Base-by-base conservation (phyloP, 2,113 vertebrate species). In the Erythrolamprus reginae region DNA sequence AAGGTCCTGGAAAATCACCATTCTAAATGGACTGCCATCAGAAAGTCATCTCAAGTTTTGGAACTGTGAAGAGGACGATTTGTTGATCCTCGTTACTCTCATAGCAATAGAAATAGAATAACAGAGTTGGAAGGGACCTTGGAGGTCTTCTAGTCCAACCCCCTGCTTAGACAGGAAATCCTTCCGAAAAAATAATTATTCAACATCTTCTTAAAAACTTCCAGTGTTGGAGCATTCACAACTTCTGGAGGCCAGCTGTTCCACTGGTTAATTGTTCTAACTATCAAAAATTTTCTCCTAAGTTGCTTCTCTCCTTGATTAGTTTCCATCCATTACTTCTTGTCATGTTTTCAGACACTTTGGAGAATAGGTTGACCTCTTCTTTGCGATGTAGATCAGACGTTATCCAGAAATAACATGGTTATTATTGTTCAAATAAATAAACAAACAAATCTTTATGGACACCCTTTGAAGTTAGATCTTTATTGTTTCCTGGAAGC, bases 41-140 rank as follows among this genome's bases (percentile, higher is more conserved):
- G 1, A 52, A 91, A 93, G 86, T 93, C 93, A 90, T 90, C 89
- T 90, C 89, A 86, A 88, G 26, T 82, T 56, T 65, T 4, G 48
- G 87, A 91, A 85, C 89, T 0, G 0, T 33, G 82, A 89, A 70
- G n/a, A 89, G 77, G 42, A 1, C 70, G 0, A 23, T 45, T 83
- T 15, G 51, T 28, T 77, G 33, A 38, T 56, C 21, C 70, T 61
- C 33, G 28, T 90, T 89, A 48, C 89, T 88, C 83, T 53, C 86
- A 65, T 42, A 91, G 15, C 26, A 23, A 1, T 12, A 86, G 84
- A 51, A n/a, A n/a, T n/a, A 65, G 12, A 65, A 65, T 65, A n/a
- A 65, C 61, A n/a, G 58, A n/a, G 28, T n/a, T n/a, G 61, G 61
- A 65, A 65, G 61, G 61, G 28, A 65, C 4, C 12, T n/a, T 65